phyloP scores from a whole-genome alignment of 2,113 vertebrate genomes.

The Nycticorax nycticorax region DNA sequence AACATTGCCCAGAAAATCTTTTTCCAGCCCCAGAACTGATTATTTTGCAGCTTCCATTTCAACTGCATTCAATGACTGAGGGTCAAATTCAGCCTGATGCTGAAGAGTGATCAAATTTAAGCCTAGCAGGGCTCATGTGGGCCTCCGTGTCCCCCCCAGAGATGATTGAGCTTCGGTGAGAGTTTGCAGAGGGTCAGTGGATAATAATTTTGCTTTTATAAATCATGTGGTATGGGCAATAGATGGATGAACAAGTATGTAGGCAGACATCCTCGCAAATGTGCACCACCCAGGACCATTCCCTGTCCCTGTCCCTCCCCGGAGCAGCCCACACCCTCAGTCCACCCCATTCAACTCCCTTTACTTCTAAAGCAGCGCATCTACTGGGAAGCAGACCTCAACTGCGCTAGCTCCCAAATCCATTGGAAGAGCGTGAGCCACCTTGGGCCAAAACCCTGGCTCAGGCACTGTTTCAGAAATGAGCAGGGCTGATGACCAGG shows the following conservation, averaged over 20 bases:
- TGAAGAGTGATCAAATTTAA: not conserved
- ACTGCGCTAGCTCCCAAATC: not conserved
- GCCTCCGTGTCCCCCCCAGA: not conserved
- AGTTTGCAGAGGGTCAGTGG: not conserved
- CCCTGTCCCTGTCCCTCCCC: no score
- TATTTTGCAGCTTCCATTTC: not conserved
- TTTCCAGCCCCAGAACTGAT: not conserved
- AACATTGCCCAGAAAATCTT: not conserved
- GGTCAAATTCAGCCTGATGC: not conserved
- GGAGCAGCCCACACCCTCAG: not conserved
- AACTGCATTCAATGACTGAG: not conserved
- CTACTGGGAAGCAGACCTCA: not conserved
- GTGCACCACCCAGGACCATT: not conserved
- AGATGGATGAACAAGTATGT: not conserved
- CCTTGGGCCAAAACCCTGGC: not conserved
- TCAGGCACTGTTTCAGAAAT: not conserved
- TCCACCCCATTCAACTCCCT: not conserved
- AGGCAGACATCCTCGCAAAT: not conserved
- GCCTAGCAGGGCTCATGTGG: not conserved
- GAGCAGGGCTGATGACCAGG: not conserved
- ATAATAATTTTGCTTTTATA: not conserved
- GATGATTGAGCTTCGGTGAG: not conserved
- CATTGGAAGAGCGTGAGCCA: not conserved
- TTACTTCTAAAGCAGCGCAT: not conserved
- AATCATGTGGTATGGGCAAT: not conserved